Base-by-base conservation (phyloP, 2,113 vertebrate species). In the Sylvilagus bachmani region DNA sequence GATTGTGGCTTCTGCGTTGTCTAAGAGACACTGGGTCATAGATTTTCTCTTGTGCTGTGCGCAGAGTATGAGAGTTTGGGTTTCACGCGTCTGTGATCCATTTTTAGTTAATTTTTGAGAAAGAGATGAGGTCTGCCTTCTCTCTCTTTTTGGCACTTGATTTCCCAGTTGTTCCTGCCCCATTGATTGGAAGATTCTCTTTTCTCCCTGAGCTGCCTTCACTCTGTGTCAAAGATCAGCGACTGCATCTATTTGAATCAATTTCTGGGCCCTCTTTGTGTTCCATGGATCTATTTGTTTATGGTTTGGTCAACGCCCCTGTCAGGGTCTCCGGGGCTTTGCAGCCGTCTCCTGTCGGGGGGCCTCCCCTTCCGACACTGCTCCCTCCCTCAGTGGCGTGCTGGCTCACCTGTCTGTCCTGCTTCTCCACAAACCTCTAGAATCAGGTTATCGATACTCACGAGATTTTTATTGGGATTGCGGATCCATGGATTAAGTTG, bases 261-360 rank as follows among this genome's bases (percentile, higher is more conserved):
- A 9, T 31, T 36, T 58, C 21, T 13, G 19, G 64, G 12, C 5
- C 66, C 24, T 53, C 33, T 8, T 58, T 55, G 10, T 67, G 22
- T 22, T 44, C 27, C 61, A 7, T 17, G 12, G 29, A 29, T 27
- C 31, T 19, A 13, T 27, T 11, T 33, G 1, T 7, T 10, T 31
- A n/a, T 21, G 29, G 21, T 14, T 89, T 38, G 29, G 5, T 49
- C 44, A 19, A 44, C 10, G 13, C 21, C 27, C 24, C 29, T 70
- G 1, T 13, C 22, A 4, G 12, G 29, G 14, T 44, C 12, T 7
- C 51, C 19, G 14, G 7, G 4, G 66, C 27, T 61, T 27, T 5
- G 0, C 2, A 19, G 3, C 10, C 17, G 9, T 49, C 33, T 7
- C 19, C 13, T 7, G 13, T 8, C 3, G 3, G 29, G 27, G 19